Evolutionary conservation across 2,888 invertebrate species (phyloP).

Genomic region (Melinopterus prodromus): DNA sequence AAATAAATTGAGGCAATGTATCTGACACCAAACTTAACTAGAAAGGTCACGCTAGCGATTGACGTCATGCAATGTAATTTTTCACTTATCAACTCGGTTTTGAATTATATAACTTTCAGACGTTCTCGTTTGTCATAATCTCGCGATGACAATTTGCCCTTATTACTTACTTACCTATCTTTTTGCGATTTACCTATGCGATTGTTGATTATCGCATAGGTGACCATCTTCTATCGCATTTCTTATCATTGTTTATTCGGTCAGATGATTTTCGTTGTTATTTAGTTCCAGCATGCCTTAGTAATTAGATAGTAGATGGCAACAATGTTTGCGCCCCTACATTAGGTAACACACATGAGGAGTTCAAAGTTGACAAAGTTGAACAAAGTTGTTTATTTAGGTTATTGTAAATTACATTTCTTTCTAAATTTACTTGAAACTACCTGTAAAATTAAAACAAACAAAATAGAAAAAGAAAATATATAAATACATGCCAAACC

Average conservation of each 20-base stretch:
- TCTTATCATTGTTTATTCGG: not conserved
- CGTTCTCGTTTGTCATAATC: not conserved
- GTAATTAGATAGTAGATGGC: not conserved
- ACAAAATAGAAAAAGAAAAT: no score
- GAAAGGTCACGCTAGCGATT: conserved; percentile 46
- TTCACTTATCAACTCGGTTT: conserved; percentile 39
- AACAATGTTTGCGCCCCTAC: no score
- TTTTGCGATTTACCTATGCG: not conserved
- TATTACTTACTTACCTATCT: not conserved
- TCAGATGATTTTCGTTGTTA: not conserved
- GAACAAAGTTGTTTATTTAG: no score
- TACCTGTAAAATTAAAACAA: no score
- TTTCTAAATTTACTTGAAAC: no score
- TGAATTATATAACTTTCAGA: conserved; percentile 31
- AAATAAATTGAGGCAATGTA: conserved; percentile 9
- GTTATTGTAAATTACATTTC: no score
- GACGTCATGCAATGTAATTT: conserved; percentile 47
- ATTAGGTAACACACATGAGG: no score
- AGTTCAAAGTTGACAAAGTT: no score
- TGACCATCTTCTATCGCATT: not conserved
- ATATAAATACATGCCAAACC: no score
- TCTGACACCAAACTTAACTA: conserved; percentile 38
- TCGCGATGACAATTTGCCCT: not conserved
- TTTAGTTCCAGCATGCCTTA: not conserved
- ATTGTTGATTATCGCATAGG: not conserved